These are phyloP conservation scores for Drosophila sucinea DNA, from an alignment of 1,140 invertebrate genomes.

Conservation along the genomic window DNA sequence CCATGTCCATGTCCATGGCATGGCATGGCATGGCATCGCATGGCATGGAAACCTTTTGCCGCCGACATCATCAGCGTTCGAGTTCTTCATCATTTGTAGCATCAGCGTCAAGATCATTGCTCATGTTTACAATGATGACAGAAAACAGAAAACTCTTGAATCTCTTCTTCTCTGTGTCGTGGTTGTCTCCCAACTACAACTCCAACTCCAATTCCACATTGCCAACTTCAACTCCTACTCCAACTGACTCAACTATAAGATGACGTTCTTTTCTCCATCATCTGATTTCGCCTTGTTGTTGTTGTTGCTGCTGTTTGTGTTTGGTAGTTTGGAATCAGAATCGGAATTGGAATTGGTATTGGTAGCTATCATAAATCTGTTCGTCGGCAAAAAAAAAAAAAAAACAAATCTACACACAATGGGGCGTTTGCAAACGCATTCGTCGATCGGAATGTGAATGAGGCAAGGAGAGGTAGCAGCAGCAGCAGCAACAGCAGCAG, in stretches of 20 bases:
- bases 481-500: not conserved
- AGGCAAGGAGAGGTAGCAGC: not conserved
- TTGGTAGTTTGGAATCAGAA: conserved; percentile 5
- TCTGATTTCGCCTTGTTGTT: conserved; percentile 8
- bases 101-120: conserved; percentile 83
- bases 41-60: conserved; percentile 28
- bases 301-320: too few species aligned
- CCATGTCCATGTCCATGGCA: too few species aligned
- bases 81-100: conserved; percentile 83
- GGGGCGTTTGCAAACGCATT: conserved; percentile 81
- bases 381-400: conserved; percentile 57
- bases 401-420: conserved; percentile 77
- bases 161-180: too few species aligned
- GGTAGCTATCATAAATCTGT: conserved; percentile 82
- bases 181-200: not conserved
- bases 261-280: conserved; percentile 4
- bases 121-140: conserved; percentile 83
- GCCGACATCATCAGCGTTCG: conserved; percentile 66
- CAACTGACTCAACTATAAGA: not conserved
- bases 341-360: conserved; percentile 36
- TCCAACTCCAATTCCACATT: not conserved
- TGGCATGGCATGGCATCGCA: too few species aligned
- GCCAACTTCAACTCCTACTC: not conserved
- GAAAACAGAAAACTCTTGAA: conserved; percentile 39
- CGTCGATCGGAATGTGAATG: conserved; percentile 71